Evolutionary conservation across 2,888 invertebrate species (phyloP).

Genomic region (Silvanus unidentatus): DNA sequence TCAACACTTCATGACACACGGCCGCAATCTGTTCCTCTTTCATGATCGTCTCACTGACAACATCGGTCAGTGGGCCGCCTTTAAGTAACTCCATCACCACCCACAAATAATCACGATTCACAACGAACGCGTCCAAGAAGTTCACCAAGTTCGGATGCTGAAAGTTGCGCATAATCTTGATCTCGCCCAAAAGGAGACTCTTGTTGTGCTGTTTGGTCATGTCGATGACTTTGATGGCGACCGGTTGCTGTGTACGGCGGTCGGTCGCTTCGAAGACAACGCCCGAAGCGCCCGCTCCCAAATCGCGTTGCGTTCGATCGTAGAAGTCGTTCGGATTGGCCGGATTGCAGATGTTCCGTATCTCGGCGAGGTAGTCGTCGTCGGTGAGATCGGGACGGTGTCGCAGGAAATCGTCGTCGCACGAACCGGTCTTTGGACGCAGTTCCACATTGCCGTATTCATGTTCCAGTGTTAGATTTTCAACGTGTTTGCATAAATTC

Average conservation of each 20-base stretch:
- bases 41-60: slow-evolving; percentile 95
- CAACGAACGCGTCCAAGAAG: slow-evolving; percentile 88
- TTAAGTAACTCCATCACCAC: slow-evolving; percentile 94
- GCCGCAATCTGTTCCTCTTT: slow-evolving; percentile 95
- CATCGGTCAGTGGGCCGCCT: slow-evolving; percentile 93
- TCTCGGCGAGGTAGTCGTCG: slow-evolving; percentile 64
- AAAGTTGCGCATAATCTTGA: slow-evolving; percentile 84
- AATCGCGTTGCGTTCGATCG: slow-evolving; percentile 69
- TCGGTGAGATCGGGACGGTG: slow-evolving; percentile 53
- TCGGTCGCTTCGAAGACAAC: slow-evolving; percentile 88
- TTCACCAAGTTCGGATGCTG: slow-evolving; percentile 94
- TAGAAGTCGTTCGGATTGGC: slow-evolving; percentile 79
- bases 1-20: slow-evolving; percentile 82
- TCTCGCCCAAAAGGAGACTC: slow-evolving; percentile 92
- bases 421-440: slow-evolving; percentile 31
- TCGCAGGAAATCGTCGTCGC: slow-evolving; percentile 43
- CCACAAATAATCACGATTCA: slow-evolving; percentile 83
- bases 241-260: slow-evolving; percentile 62
- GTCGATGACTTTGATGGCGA: slow-evolving; percentile 96
- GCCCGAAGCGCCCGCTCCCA: slow-evolving; percentile 90
- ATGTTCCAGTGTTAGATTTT: slow-evolving; percentile 39
- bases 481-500: slow-evolving; percentile 43
- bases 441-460: slow-evolving; percentile 45
- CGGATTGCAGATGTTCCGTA: slow-evolving; percentile 72
- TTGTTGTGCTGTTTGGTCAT: slow-evolving; percentile 92